These are phyloP conservation scores for Clostera curtula DNA, from an alignment of 2,888 invertebrate genomes.

Conservation along the genomic window DNA sequence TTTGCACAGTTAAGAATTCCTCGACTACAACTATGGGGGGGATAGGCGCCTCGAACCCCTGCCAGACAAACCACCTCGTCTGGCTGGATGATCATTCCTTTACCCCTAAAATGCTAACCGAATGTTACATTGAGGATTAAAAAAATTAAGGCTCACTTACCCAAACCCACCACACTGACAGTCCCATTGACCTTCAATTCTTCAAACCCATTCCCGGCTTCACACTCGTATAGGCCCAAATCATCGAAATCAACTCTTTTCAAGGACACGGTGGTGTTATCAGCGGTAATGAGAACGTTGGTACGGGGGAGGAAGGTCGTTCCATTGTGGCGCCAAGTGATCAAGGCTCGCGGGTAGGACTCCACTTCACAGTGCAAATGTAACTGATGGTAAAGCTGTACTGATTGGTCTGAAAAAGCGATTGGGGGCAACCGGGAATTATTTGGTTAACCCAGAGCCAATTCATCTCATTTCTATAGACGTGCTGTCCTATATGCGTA, in stretches of 20 bases:
- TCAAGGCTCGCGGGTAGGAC: slow-evolving; percentile 34
- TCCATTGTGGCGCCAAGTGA: slow-evolving; percentile 54
- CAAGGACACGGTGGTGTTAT: slow-evolving; percentile 33
- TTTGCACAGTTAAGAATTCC: too few relatives aligned
- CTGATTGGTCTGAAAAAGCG: slow-evolving; percentile 37
- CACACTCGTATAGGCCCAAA: slow-evolving; percentile 68
- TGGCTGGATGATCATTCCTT: too few relatives aligned
- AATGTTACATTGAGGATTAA: too few relatives aligned
- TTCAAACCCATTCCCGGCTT: slow-evolving; percentile 64
- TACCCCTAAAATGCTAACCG: too few relatives aligned
- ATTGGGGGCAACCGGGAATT: neutral
- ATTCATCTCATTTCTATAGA: too few relatives aligned
- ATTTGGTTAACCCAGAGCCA: too few relatives aligned
- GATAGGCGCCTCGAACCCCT: too few relatives aligned
- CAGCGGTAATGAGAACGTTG: slow-evolving; percentile 29
- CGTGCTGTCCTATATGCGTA: too few relatives aligned
- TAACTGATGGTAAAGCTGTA: slow-evolving; percentile 41
- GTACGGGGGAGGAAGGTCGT: slow-evolving; percentile 25
- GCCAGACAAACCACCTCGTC: too few relatives aligned
- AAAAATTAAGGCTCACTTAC: slow-evolving; percentile 29
- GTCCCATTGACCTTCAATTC: slow-evolving; percentile 33
- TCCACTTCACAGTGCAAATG: slow-evolving; percentile 39
- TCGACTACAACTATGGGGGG: too few relatives aligned
- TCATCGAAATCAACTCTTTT: slow-evolving; percentile 40
- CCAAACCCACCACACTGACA: slow-evolving; percentile 42